Base-by-base conservation (phyloP, 2,888 invertebrate genomes). In the Troides aeacus region DNA sequence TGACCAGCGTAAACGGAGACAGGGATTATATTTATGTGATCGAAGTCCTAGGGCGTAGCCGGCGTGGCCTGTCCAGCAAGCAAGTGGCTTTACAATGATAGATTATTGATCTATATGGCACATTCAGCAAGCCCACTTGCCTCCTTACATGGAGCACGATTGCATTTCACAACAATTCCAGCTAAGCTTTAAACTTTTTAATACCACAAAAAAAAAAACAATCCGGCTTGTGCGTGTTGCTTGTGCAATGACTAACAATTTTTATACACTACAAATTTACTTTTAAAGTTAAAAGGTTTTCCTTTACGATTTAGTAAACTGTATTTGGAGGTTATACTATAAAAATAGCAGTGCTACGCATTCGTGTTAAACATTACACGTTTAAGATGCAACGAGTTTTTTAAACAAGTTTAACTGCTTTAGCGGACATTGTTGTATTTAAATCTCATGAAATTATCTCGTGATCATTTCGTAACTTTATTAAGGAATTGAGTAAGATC, bases 101-200 rank as follows among this genome's bases (percentile, higher is more conserved):
- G 30, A 70, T 67, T 61, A 46, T 66, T 56, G 59, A 66, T 66
- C 59, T 57, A 57, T 70, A 61, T 67, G 63, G 66, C 63, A 70
- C 53, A 70, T 63, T 66, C 56, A 64, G 60, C 66, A 70, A 70
- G 64, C 59, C 46, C 30, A 61, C 21, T 17, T 30, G 58, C 36
- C 58, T 21, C 65, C 70, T 62, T 56, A 70, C 63, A 70, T 70
- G 66, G 70, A 59, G 17, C 59, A 70, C 70, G 66, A 65, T 70
- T 66, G 66, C 65, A 62, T 70, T 70, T 64, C 61, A 61, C 66
- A 70, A 67, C 67, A 66, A 64, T 70, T 67, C 61, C 60, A 64
- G 56, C 24, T 56, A n/a, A 67, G 56, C 63, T 53, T 5, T 23
- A 42, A n/a, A 62, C 60, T 70, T 70, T 70, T 70, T 70, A 39